Evolutionary conservation across 2,888 invertebrate genomes (phyloP), one percentile per base, ranked within the genome.

Genomic region (Drymonia ruficornis): DNA sequence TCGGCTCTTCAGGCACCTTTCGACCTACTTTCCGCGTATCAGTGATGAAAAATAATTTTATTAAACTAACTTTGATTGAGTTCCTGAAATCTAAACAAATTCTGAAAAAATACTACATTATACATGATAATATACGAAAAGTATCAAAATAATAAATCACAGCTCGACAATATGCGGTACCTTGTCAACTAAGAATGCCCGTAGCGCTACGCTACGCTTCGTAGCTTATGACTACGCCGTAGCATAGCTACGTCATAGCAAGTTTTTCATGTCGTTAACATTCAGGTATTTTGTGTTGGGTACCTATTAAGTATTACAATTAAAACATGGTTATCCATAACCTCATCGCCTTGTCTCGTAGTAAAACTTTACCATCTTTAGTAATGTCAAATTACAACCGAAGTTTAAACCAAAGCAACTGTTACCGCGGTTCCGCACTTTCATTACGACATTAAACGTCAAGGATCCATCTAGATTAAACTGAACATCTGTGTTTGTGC

Each of bases 401-500:
- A 36, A 36, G 36, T n/a, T n/a, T 36, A 36, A 36, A 36, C 36
- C 36, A 13, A n/a, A n/a, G 36, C 31, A 36, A 36, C n/a, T 36
- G 36, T 36, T 36, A 5, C 36, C 36, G 36, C 36, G 36, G 36
- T 36, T 36, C 36, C 36, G 36, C 5, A 36, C 36, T 43, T 55
- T 57, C 52, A 48, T 63, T 53, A 50, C 36, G 45, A 61, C 52
- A 57, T 63, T 61, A 59, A 57, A 59, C 51, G 58, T 48, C 56
- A 61, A 55, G 59, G 61, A 56, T 61, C 59, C 45, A 55, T 63
- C 65, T 55, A 61, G 50, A 64, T 59, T 59, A 55, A 61, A 57
- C 46, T 51, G 63, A 67, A 63, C 67, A 65, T 70, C 63, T 65
- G 65, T 65, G 67, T 59, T 52, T 58, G 54, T 49, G 47, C 31